phyloP scores from a whole-genome alignment of 2,113 vertebrate species.

The Gadus chalcogrammus region DNA sequence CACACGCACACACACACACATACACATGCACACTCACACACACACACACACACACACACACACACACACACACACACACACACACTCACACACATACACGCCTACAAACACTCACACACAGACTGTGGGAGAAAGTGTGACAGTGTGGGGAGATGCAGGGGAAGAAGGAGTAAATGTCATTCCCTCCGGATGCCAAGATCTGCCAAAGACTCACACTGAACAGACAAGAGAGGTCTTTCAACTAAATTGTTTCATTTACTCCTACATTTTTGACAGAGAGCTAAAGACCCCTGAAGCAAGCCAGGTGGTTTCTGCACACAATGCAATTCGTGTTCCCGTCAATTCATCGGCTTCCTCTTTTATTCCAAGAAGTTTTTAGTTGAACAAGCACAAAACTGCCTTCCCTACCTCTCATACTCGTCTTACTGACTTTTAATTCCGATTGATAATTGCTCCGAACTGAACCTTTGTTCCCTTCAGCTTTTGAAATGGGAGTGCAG shows the following conservation, averaged over 20 bases:
- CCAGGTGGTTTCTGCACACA: not conserved
- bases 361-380: conserved; percentile 2
- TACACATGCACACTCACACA: not conserved
- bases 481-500: conserved; percentile 6
- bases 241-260: conserved; percentile 16
- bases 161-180: conserved; percentile 33
- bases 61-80: conserved; percentile 2
- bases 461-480: conserved; percentile 17
- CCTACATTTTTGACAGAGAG: conserved; percentile 11
- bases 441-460: conserved; percentile 27
- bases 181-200: conserved; percentile 14
- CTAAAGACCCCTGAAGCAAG: not conserved
- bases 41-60: not conserved
- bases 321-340: conserved; percentile 26
- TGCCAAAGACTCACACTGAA: conserved; percentile 24
- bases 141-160: conserved; percentile 12
- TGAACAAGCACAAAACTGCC: conserved; percentile 5
- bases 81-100: not conserved
- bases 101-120: not conserved
- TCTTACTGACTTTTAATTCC: conserved; percentile 32
- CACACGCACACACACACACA: conserved; percentile 18
- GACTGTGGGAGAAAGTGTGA: conserved; percentile 4
- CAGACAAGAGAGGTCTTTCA: conserved; percentile 23
- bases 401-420: not conserved
- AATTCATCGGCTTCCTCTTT: conserved; percentile 7